Evolutionary conservation across 2,797 vertebrate species (phyloP), one percentile per base, ranked within the genome.

Genomic region (Botia almorhae): DNA sequence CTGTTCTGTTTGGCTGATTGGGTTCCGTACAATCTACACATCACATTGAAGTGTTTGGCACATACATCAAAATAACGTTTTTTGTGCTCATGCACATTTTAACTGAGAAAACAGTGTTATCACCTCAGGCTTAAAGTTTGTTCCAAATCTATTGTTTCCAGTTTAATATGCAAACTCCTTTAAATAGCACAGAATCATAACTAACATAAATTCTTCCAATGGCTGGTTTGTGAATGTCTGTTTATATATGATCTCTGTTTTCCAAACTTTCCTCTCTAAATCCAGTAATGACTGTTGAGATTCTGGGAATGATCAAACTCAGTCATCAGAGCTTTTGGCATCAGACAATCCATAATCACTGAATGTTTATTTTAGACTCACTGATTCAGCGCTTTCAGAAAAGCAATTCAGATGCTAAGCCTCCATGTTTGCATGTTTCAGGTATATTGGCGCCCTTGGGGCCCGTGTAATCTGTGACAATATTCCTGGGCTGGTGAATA

Each of bases 391-490:
- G 61, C 46, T 72, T 71, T 72, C 21, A 29, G 29, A 33, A n/a
- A 71, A 11, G 17, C 11, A 56, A 58, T 55, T 55, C 6, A 23
- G 68, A 13, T 53, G 16, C 71, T 43, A 50, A 73, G 39, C 63
- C 1, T 72, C 13, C 16, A n/a, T 50, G 3, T 76, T 3, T 69
- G 48, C 56, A 46, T 79, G 17, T 74, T 76, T 50, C 80, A 99
- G 98, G 98, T 99, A 98, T 89, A 99, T 99, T 1, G 96, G 98
- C 56, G 97, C 97, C 0, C 92, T 99, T 76, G 98, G 98, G 0
- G 95, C 97, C 0, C 94, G 96, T 63, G 97, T 99, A 84, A 99
- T 99, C 90, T 99, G 98, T 29, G 95, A 99, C 78, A 98, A 99
- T 88, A 98, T 99, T 90, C 98, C 98, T 0, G 97, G 97, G 33